phyloP scores from a whole-genome alignment of 2,888 invertebrate genomes.

The Trichopria drosophilae region DNA sequence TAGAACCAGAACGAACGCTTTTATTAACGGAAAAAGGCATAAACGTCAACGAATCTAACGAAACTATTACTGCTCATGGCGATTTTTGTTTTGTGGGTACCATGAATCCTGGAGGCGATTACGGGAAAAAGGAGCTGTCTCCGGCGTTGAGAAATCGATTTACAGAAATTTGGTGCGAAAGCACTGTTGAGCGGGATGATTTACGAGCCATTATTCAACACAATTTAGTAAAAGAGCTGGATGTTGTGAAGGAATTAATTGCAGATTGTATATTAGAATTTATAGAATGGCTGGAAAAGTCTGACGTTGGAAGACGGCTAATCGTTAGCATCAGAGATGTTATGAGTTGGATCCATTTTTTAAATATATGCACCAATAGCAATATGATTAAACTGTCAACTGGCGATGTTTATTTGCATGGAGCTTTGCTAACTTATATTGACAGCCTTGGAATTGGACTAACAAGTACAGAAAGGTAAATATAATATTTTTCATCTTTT shows the following conservation, averaged over 20 bases:
- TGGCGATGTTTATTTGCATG: slow-evolving; percentile 80
- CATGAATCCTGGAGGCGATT: slow-evolving; percentile 99
- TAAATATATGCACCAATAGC: slow-evolving; percentile 66
- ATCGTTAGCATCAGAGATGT: slow-evolving; percentile 90
- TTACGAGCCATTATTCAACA: slow-evolving; percentile 79
- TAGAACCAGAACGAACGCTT: slow-evolving; percentile 90
- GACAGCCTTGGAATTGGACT: slow-evolving; percentile 89
- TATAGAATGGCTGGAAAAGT: slow-evolving; percentile 73
- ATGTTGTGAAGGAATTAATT: slow-evolving; percentile 63
- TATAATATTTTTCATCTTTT: not conserved
- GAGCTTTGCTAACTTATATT: slow-evolving; percentile 86
- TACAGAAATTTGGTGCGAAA: slow-evolving; percentile 98
- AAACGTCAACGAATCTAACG: slow-evolving; percentile 59
- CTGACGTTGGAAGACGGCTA: slow-evolving; percentile 75
- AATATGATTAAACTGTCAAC: slow-evolving; percentile 44
- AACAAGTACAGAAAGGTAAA: slow-evolving; percentile 69
- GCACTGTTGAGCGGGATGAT: slow-evolving; percentile 73
- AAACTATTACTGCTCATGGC: slow-evolving; percentile 67
- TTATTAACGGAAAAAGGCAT: slow-evolving; percentile 89
- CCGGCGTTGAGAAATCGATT: slow-evolving; percentile 96
- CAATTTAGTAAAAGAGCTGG: slow-evolving; percentile 68
- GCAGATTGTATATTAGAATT: slow-evolving; percentile 79
- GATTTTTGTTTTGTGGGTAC: slow-evolving; percentile 90
- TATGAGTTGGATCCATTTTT: slow-evolving; percentile 88
- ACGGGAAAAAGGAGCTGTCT: slow-evolving; percentile 98